phyloP scores from a whole-genome alignment of 1,140 invertebrate genomes.

The Dufourea novaeangliae region DNA sequence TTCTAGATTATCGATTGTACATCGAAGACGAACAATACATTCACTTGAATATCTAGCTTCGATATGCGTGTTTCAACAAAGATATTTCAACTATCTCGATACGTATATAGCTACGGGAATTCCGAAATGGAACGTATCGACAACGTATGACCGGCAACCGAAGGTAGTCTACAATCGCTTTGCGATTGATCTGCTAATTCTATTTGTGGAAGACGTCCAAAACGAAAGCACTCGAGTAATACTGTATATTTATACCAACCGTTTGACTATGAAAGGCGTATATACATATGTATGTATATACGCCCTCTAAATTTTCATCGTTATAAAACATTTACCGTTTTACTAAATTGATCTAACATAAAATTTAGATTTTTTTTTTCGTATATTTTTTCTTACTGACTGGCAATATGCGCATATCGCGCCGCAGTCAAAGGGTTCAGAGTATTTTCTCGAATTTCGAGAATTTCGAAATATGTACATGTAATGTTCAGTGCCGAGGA shows the following conservation, averaged over 20 bases:
- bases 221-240: background rate
- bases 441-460: too few relatives aligned
- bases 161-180: background rate
- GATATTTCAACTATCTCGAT: constrained; percentile 34
- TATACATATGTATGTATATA: too few relatives aligned
- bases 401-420: too few relatives aligned
- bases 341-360: too few relatives aligned
- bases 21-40: background rate
- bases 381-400: background rate
- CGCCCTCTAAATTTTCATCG: too few relatives aligned
- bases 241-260: constrained; percentile 5
- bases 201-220: background rate
- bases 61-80: background rate
- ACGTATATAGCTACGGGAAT: constrained; percentile 14
- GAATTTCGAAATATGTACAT: too few relatives aligned
- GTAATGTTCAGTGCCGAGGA: too few relatives aligned
- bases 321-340: too few relatives aligned
- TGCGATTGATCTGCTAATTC: constrained; percentile 17
- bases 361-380: too few relatives aligned
- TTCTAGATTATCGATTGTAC: constrained; percentile 1
- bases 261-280: background rate
- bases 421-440: too few relatives aligned
- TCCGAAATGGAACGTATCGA: constrained; percentile 22
- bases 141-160: constrained; percentile 5
- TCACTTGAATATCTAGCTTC: background rate